Evolutionary conservation across 2,888 invertebrate species (phyloP).

Genomic region (Hemaris fuciformis): DNA sequence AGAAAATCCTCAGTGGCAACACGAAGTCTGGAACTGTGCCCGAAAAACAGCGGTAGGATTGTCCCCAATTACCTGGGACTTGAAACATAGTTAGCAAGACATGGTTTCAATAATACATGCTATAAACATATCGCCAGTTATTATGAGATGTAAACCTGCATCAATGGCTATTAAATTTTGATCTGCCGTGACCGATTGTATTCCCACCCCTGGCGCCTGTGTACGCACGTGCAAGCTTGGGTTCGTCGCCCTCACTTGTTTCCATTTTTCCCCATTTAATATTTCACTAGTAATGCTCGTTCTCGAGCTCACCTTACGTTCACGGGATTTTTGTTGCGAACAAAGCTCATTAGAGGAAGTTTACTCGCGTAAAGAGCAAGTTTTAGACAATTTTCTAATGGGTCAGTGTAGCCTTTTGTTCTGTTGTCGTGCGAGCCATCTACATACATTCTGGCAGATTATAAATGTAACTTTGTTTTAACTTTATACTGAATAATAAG

Average conservation of each 20-base stretch:
- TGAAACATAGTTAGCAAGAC: no score
- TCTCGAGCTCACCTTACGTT: neutral
- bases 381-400: neutral
- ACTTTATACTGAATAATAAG: neutral
- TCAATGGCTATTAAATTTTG: neutral
- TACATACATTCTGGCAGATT: neutral
- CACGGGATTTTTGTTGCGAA: neutral
- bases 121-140: no score
- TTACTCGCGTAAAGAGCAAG: neutral
- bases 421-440: neutral
- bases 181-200: neutral
- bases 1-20: no score
- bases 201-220: neutral
- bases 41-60: no score
- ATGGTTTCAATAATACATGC: no score
- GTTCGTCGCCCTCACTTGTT: neutral
- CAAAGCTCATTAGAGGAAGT: slow-evolving; percentile 4
- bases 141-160: no score
- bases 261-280: slow-evolving; percentile 1
- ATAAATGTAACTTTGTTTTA: neutral
- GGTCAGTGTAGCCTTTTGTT: neutral
- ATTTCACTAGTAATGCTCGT: slow-evolving; percentile 1
- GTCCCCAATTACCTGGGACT: no score
- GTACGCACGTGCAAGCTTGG: neutral
- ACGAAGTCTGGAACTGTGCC: no score